Base-by-base conservation (phyloP, 2,113 vertebrate genomes). In the Leucopsar rothschildi region DNA sequence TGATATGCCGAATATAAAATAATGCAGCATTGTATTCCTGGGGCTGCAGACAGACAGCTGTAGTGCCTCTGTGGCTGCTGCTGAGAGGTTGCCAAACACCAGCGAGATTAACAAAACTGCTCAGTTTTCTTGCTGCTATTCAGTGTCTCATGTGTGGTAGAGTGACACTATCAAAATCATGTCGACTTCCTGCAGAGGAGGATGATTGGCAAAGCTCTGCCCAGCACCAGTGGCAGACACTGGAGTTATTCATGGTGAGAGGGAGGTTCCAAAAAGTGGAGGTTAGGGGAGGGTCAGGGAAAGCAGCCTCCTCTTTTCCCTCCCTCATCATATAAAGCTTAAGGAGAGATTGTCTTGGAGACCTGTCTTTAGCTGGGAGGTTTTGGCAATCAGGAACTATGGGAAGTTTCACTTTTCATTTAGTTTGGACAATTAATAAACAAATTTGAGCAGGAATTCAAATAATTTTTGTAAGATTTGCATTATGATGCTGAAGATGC, bases 131-230 rank as follows among this genome's bases (percentile, higher is more conserved):
- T 87, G 94, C 91, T 92, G 94, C 89, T 97, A 97, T 95, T 97
- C 93, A 95, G 91, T 15, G 44, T 95, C 83, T 95, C 57, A 71
- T 92, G 96, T 93, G 86, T 57, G 94, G 89, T 65, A 91, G 95
- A 96, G 81, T 95, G 96, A 96, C 95, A 96, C 94, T 96, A 96
- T 96, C 94, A 95, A 97, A 97, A 93, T 95, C 95, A 91, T 97
- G 96, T 96, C 95, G 92, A 92, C 81, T 95, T 95, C 95, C 95
- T 95, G 96, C 89, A 89, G 92, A 90, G 94, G 88, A 93, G 76
- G 92, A 90, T 92, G 94, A 94, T 83, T 96, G 95, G 95, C 92
- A 91, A 95, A 93, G 86, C 92, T 84, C 95, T 96, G 91, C 95
- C 88, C 92, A 75, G 92, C 86, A 79, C 88, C 92, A 92, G 60